Conservation (phyloP, 2,888 invertebrate species). For the Caenorhabditis sinica region DNA sequence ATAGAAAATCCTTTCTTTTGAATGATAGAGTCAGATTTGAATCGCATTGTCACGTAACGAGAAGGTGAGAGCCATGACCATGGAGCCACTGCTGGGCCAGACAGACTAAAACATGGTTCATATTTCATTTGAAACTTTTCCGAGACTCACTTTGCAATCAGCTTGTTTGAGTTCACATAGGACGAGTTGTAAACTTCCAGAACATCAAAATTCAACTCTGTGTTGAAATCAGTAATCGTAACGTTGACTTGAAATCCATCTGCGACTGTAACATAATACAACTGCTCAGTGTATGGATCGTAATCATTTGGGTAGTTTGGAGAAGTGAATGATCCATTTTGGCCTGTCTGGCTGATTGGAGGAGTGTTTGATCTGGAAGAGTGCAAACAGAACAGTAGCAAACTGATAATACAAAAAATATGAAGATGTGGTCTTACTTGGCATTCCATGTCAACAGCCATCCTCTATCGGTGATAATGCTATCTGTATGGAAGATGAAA, state of each 20-base stretch:
- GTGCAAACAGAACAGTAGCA: not conserved
- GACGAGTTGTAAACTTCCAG: constrained; percentile 59
- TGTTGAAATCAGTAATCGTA: constrained; percentile 43
- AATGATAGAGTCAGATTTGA: constrained; percentile 46
- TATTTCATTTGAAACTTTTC: too few relatives aligned
- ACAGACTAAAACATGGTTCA: constrained; percentile 32
- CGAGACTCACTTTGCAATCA: constrained; percentile 51
- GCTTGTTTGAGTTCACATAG: constrained; percentile 3
- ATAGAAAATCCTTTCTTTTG: constrained; percentile 47
- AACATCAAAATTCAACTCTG: constrained; percentile 45
- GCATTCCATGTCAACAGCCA: constrained; percentile 60
- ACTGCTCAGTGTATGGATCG: constrained; percentile 83
- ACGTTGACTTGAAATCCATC: constrained; percentile 49
- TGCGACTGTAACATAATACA: constrained; percentile 54
- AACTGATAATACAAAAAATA: not conserved
- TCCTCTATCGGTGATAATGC: constrained; percentile 55
- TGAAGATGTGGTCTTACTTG: constrained; percentile 42
- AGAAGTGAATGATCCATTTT: constrained; percentile 57
- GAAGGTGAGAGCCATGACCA: constrained; percentile 41
- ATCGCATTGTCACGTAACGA: constrained; percentile 43
- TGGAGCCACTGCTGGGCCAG: constrained; percentile 51
- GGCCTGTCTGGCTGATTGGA: constrained; percentile 51
- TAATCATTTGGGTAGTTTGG: constrained; percentile 94
- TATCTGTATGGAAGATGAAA: constrained; percentile 54
- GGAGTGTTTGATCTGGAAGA: constrained; percentile 42